Evolutionary conservation across 2,113 vertebrate genomes (phyloP).

Genomic region (Typhlomys cinereus): DNA sequence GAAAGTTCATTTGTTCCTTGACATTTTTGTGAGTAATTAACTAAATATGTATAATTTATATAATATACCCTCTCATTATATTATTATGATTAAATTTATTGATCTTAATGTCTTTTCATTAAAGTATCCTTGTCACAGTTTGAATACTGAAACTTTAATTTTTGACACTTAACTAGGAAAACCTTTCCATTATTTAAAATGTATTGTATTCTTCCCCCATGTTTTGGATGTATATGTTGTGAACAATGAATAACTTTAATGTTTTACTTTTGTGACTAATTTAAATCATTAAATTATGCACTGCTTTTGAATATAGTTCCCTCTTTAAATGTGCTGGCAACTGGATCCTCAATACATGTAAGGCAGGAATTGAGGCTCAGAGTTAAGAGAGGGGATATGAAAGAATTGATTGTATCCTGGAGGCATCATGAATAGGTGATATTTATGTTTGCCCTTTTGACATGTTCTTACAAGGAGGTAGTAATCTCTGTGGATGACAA

Average conservation of each 20-base stretch:
- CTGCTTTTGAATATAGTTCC: too few relatives aligned
- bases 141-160: background rate
- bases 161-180: background rate
- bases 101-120: background rate
- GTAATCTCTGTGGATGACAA: background rate
- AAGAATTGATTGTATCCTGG: background rate
- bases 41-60: background rate
- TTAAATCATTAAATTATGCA: background rate
- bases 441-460: background rate
- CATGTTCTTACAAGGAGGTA: background rate
- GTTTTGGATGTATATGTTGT: background rate
- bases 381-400: background rate
- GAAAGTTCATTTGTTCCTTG: background rate
- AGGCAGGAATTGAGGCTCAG: background rate
- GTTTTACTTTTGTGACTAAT: background rate
- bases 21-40: background rate
- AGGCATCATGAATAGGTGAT: too few relatives aligned
- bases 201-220: background rate
- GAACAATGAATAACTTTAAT: background rate
- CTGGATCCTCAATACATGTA: rapidly evolving
- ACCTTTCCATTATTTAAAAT: background rate
- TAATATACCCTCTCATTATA: background rate
- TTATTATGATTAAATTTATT: background rate
- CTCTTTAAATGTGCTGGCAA: background rate
- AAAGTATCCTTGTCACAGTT: background rate